Percentiles rank a stretch among this genome's conserved stretches.
Evolutionary conservation across 1,140 invertebrate species (phyloP).

Genomic region (Metopolophium dirhodum): DNA sequence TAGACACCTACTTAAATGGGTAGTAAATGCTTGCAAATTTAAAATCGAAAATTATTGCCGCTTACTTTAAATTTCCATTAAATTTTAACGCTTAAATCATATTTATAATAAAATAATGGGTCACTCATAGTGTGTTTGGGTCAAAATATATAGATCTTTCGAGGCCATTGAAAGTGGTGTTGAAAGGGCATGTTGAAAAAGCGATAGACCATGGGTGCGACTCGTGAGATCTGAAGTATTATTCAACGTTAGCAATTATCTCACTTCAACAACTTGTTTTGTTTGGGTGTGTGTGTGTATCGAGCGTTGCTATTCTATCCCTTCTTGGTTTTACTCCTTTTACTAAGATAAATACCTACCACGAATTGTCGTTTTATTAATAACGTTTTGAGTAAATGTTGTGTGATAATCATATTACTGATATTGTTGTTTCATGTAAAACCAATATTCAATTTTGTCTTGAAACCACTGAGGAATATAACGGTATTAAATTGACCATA

Average conservation of each 20-base stretch:
- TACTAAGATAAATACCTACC: neutral
- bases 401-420: neutral
- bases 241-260: conserved; percentile 16
- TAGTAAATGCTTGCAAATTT: neutral
- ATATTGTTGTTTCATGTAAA: neutral
- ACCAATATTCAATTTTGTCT: neutral
- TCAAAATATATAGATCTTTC: neutral
- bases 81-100: neutral
- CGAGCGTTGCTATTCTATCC: no score
- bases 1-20: neutral
- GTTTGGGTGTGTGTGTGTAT: neutral
- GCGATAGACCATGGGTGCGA: neutral
- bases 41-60: neutral
- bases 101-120: neutral
- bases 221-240: conserved; percentile 1
- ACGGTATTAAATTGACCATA: neutral
- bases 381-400: neutral
- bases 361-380: neutral
- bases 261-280: conserved; percentile 27
- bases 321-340: neutral
- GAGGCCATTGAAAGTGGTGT: neutral
- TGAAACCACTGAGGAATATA: neutral
- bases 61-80: neutral
- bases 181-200: neutral
- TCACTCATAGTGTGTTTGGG: neutral